Conservation (phyloP, 2,888 invertebrate species). For the Hirtodrosophila confusa region DNA sequence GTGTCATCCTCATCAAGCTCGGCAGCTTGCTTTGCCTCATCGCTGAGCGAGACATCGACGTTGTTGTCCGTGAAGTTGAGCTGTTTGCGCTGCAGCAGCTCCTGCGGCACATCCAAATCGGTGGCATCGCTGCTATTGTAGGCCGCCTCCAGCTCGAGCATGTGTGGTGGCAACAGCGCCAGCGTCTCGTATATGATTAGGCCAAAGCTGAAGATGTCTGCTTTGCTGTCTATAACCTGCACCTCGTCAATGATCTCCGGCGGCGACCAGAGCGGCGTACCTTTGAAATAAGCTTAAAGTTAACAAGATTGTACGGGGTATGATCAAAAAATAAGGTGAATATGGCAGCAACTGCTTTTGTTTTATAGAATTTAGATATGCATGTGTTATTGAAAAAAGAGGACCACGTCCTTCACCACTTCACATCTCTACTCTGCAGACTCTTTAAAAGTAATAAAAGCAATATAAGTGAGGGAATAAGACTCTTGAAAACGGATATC, state of each 20-base stretch:
- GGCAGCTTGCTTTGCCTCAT: neutral
- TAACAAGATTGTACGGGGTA: too few species aligned
- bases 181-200: constrained; percentile 93
- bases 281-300: constrained; percentile 80
- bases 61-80: constrained; percentile 14
- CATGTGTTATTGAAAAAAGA: too few species aligned
- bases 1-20: constrained; percentile 47
- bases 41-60: neutral
- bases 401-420: too few species aligned
- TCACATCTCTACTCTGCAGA: too few species aligned
- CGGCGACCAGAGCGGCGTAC: constrained; percentile 91
- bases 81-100: constrained; percentile 14
- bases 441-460: too few species aligned
- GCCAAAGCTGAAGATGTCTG: constrained; percentile 92
- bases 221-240: constrained; percentile 87
- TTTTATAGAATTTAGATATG: too few species aligned
- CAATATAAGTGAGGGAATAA: too few species aligned
- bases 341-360: too few species aligned
- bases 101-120: constrained; percentile 40
- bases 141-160: constrained; percentile 76
- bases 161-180: constrained; percentile 89
- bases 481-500: too few species aligned
- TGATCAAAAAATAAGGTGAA: too few species aligned
- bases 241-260: constrained; percentile 89
- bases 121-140: constrained; percentile 39